Evolutionary conservation across 2,888 invertebrate species (phyloP).

Genomic region (Xanthia togata): DNA sequence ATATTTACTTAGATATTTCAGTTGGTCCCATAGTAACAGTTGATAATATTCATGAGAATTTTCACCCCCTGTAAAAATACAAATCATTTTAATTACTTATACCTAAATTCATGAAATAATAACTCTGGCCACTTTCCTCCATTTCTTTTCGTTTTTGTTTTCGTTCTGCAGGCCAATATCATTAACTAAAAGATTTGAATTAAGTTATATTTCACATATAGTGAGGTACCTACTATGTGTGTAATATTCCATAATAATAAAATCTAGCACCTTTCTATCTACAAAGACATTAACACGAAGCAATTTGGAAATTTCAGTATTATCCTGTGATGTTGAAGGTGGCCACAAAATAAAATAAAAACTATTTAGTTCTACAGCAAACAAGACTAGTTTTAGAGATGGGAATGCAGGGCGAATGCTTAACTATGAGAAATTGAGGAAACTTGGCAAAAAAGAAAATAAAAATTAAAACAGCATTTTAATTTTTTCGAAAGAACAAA

Average conservation of each 20-base stretch:
- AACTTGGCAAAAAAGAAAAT: too few relatives aligned
- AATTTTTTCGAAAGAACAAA: background rate
- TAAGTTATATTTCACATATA: too few relatives aligned
- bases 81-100: background rate
- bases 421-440: background rate
- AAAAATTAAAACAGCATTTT: background rate
- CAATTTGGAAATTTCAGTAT: background rate
- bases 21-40: background rate
- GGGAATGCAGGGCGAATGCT: background rate
- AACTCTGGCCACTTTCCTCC: background rate
- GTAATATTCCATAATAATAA: too few relatives aligned
- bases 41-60: constrained; percentile 1
- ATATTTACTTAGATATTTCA: background rate
- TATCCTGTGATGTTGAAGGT: too few relatives aligned
- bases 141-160: background rate
- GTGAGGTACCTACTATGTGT: too few relatives aligned
- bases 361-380: background rate
- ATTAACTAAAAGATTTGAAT: background rate
- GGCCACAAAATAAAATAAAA: background rate
- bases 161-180: background rate
- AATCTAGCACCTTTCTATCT: too few relatives aligned
- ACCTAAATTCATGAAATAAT: background rate
- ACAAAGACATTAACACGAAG: background rate
- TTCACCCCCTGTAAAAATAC: background rate
- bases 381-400: background rate